Base-by-base conservation (phyloP, 2,888 invertebrate genomes). In the Mesorhabditis belari region DNA sequence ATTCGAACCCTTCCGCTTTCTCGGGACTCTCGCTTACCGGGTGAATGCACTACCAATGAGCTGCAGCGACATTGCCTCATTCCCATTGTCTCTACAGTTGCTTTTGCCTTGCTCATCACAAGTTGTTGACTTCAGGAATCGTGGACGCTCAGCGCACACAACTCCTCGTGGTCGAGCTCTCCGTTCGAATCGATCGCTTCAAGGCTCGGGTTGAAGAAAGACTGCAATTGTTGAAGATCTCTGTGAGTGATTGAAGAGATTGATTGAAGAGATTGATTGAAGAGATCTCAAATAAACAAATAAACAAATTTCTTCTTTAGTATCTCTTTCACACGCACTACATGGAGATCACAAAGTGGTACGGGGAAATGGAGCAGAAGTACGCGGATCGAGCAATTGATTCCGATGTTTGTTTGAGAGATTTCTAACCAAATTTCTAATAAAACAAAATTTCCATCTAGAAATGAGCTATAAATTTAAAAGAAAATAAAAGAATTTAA, bases 331-430 rank as follows among this genome's bases (percentile, higher is more conserved):
- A 75, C 62, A 69, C 72, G 9, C 77, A 77, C 60, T 74, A 71
- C 58, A 64, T 56, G 21, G 77, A 81, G 67, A 68, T 81, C 52
- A 72, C 77, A 58, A 62, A 62, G 12, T 81, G 81, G 81, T 77
- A 78, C 62, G 64, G 68, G 24, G 73, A 75, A 23, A 68, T 80
- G 70, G 70, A 73, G 12, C 60, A 64, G 9, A 73, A 74, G 23
- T 70, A 70, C 27, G 62, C 63, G 23, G 64, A 67, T 19, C 61
- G 62, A 12, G 49, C 65, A 19, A 69, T 78, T 49, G 70, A 72
- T 26, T 57, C 63, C n/a, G 65, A 66, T 28, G 63, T n/a, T n/a
- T n/a, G n/a, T n/a, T n/a, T n/a, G n/a, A n/a, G n/a, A n/a, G n/a
- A n/a, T n/a, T n/a, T n/a, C n/a, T n/a, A n/a, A n/a, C n/a, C n/a